Base-by-base conservation (phyloP, 2,113 vertebrate species). In the Pagrus major region DNA sequence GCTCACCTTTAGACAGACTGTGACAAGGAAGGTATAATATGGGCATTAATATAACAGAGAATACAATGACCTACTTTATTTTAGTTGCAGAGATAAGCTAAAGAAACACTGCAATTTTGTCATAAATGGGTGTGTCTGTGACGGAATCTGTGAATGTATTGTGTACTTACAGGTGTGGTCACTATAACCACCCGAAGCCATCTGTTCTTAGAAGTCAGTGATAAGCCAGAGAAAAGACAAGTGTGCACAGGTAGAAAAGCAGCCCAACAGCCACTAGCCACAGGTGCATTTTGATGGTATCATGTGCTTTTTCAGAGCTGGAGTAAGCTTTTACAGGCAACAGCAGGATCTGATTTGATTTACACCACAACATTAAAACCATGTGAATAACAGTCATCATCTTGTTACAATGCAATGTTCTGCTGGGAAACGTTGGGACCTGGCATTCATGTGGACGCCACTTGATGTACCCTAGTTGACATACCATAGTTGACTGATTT, bases 161-260 rank as follows among this genome's bases (percentile, higher is more conserved):
- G 75, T 69, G 55, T 44, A 46, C 21, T 35, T 2, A 47, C 1
- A 59, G 52, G 78, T 0, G 25, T 27, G 69, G 60, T 80, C 42
- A n/a, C 51, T 47, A 2, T 37, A 12, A 18, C 51, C 1, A 2
- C n/a, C 68, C 27, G 49, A 46, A 20, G 60, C 54, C 70, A 41
- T 44, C 61, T 67, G 54, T 2, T 52, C 11, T 60, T 27, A 61
- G 70, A 73, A 68, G 70, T 54, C 10, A 78, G 44, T 27, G 63
- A 59, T 59, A 31, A 71, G 27, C 46, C 35, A 54, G 60, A 52
- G 52, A 16, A 31, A 9, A 15, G 33, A 21, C 46, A 25, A 25
- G 76, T 11, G 10, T n/a, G 37, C n/a, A 55, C 76, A 71, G 6
- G 76, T n/a, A 27, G 42, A 1, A 41, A 67, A 23, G 9, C 20